Percentiles rank a stretch among this genome's conserved stretches.
Conservation (phyloP, 1,140 invertebrate genomes). For the Heliconius himera region DNA sequence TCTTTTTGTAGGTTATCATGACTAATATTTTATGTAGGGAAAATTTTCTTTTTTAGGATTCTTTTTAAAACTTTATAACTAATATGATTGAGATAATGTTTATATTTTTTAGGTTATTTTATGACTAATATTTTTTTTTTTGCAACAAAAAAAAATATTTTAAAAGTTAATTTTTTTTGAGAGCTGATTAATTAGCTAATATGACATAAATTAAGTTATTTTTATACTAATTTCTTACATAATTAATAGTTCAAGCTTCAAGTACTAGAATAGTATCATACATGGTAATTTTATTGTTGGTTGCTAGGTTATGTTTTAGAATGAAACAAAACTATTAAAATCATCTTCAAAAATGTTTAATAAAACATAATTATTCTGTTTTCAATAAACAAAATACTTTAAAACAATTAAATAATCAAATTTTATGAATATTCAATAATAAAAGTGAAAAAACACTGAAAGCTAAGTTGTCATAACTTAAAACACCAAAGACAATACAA, state of each 20-base stretch:
- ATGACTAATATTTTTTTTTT: neutral
- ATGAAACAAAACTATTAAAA: neutral
- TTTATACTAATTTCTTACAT: neutral
- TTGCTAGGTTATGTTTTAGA: neutral
- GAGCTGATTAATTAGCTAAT: too few species aligned
- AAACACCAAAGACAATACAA: neutral
- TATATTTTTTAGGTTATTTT: slow-evolving; percentile 1
- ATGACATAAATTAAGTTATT: neutral
- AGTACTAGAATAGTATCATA: neutral
- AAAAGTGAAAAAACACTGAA: too few species aligned
- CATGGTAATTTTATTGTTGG: neutral
- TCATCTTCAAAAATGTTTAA: neutral
- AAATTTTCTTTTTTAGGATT: neutral
- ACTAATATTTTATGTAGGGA: neutral
- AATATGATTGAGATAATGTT: neutral
- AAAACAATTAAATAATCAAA: too few species aligned
- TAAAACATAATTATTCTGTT: too few species aligned
- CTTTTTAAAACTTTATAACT: neutral
- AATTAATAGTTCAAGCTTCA: neutral
- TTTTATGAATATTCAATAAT: too few species aligned
- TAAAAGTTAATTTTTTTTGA: too few species aligned
- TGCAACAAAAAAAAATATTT: too few species aligned
- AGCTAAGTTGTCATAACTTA: neutral
- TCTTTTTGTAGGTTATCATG: neutral
- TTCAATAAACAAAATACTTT: too few species aligned